Evolutionary conservation across 2,888 invertebrate species (phyloP), one percentile per base, ranked within the genome.

Genomic region (Agrotis clavis): DNA sequence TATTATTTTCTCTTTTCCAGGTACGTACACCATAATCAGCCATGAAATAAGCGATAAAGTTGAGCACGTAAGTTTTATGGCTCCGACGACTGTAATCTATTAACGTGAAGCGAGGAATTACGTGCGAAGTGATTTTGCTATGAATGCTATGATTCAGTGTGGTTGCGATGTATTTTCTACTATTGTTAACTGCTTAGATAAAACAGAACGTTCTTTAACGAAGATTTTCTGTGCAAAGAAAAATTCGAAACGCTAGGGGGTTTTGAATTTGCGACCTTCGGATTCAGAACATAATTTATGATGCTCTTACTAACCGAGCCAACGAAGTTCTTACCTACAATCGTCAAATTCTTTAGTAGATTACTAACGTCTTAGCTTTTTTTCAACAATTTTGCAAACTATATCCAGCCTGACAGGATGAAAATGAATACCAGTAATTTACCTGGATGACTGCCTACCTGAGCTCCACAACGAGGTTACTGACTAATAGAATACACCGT

Each of bases 1-100:
- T 68, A 67, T 63, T 45, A 11, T 68, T 54, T 77, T 73, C 30
- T 69, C 51, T 78, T 63, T 82, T 80, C n/a, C 79, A 80, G 79
- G 79, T 82, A 77, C 51, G 79, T 78, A 66, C 63, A 50, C 19
- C n/a, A 48, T 59, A 68, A 73, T 73, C 73, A 63, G 18, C 51
- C 47, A 13, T 73, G 62, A 77, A 72, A 77, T 59, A 45, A 73
- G n/a, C 67, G 4, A 71, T 76, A 71, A 76, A 71, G 25, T 47
- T 41, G 19, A 68, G 48, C 63, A 81, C 11, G 79, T 82, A 66
- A 81, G 79, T 77, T 77, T 66, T 65, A 67, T 57, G 14, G 59
- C 21, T 61, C 61, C 4, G 30, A 53, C n/a, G 35, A 35, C 25
- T 50, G 18, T 60, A 75, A 60, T 75, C 47, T 64, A 70, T 45